A percentile compares a stretch with the other conserved stretches of the same genome.
phyloP scores from a whole-genome alignment of 1,140 invertebrate species.

The Battus philenor region DNA sequence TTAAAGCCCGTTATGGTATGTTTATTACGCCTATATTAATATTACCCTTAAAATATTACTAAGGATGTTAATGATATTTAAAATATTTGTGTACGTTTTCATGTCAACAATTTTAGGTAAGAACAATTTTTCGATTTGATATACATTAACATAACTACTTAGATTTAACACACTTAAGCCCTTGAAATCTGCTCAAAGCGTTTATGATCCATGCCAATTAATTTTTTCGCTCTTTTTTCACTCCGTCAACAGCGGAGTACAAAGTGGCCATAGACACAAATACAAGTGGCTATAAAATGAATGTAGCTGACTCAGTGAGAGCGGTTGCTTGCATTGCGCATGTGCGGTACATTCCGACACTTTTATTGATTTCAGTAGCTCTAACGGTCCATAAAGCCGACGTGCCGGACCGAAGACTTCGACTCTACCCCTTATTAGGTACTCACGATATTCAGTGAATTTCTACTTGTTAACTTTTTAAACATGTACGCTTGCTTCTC shows the following conservation, averaged over 20 bases:
- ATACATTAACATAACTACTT: too few species aligned
- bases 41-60: too few species aligned
- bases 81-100: too few species aligned
- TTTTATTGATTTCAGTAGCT: conserved; percentile 82
- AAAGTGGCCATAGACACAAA: conserved; percentile 75
- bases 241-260: conserved; percentile 61
- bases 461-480: conserved; percentile 67
- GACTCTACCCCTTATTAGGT: conserved; percentile 71
- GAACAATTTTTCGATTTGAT: too few species aligned
- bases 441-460: conserved; percentile 55
- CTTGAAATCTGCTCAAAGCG: background rate
- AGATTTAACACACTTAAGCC: background rate
- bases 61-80: too few species aligned
- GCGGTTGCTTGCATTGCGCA: conserved; percentile 62
- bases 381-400: conserved; percentile 75
- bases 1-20: too few species aligned
- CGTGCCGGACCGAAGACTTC: conserved; percentile 59
- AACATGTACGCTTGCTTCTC: conserved; percentile 17
- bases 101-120: too few species aligned
- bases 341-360: conserved; percentile 77
- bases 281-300: conserved; percentile 73
- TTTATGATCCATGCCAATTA: conserved; percentile 33
- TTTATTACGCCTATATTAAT: too few species aligned
- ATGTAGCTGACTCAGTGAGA: conserved; percentile 70
- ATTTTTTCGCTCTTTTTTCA: conserved; percentile 59